Conservation (phyloP, 2,797 vertebrate species). For the Dicrostonyx torquatus region DNA sequence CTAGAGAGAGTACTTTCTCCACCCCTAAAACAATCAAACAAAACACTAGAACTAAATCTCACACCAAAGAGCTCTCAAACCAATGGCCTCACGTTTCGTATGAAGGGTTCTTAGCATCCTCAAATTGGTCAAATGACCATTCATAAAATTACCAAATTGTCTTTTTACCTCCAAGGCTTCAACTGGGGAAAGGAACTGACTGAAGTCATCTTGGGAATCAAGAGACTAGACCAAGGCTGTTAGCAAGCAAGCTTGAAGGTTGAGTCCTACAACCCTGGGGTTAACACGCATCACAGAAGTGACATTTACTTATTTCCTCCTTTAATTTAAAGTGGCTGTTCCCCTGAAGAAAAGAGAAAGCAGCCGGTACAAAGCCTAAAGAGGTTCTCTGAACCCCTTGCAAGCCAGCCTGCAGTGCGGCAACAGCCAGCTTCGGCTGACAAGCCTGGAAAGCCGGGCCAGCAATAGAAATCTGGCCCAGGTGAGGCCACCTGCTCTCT, state of each 20-base stretch:
- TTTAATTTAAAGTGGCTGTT: background rate
- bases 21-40: background rate
- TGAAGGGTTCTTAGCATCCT: background rate
- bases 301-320: constrained; percentile 42
- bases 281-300: background rate
- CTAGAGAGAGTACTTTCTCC: too few species aligned
- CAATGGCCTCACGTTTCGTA: background rate
- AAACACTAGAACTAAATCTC: background rate
- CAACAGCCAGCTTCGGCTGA: background rate
- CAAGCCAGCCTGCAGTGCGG: background rate
- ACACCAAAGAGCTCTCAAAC: background rate
- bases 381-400: background rate
- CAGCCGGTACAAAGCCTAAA: background rate
- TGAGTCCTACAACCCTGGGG: background rate
- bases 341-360: background rate
- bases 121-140: background rate
- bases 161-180: background rate
- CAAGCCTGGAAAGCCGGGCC: background rate
- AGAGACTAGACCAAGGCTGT: background rate
- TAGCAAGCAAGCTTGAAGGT: background rate
- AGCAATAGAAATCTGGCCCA: background rate
- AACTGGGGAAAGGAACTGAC: background rate
- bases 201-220: background rate
- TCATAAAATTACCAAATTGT: background rate
- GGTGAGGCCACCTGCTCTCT: background rate